Evolutionary conservation across 1,140 invertebrate genomes (phyloP).

Genomic region (Drosophila ironensis): DNA sequence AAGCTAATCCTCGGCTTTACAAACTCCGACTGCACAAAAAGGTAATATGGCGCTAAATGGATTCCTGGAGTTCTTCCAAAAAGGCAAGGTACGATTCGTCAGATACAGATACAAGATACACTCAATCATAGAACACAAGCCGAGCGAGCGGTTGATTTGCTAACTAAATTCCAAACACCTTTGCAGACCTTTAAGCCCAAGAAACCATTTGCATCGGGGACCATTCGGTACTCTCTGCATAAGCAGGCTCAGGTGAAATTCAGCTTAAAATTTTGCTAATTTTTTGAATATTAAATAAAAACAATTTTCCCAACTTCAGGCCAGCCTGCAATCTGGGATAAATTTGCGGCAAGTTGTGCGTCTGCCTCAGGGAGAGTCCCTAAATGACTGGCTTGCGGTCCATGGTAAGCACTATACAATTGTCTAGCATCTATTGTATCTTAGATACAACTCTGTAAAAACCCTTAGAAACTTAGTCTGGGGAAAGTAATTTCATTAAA

Average conservation of each 20-base stretch:
- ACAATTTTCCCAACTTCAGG: constrained; percentile 71
- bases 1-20: not conserved
- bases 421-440: too few relatives aligned
- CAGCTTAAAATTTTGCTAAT: not conserved
- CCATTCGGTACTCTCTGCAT: constrained; percentile 94
- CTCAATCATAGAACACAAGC: not conserved
- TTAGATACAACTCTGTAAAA: too few relatives aligned
- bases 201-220: constrained; percentile 95
- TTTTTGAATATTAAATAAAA: not conserved
- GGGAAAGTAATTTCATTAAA: too few relatives aligned
- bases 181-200: constrained; percentile 93
- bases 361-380: constrained; percentile 92
- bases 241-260: constrained; percentile 90
- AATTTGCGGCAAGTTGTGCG: constrained; percentile 93
- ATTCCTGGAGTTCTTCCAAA: constrained; percentile 91
- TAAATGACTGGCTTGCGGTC: constrained; percentile 97
- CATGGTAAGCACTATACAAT: constrained; percentile 90
- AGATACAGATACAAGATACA: not conserved
- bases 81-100: constrained; percentile 86
- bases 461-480: too few relatives aligned
- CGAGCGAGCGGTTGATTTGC: not conserved
- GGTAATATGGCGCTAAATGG: constrained; percentile 85
- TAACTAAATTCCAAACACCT: not conserved
- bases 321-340: constrained; percentile 96
- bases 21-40: constrained; percentile 2